These are phyloP conservation scores for Brachymystax lenok DNA, from an alignment of 2,797 vertebrate genomes.

Conservation along the genomic window DNA sequence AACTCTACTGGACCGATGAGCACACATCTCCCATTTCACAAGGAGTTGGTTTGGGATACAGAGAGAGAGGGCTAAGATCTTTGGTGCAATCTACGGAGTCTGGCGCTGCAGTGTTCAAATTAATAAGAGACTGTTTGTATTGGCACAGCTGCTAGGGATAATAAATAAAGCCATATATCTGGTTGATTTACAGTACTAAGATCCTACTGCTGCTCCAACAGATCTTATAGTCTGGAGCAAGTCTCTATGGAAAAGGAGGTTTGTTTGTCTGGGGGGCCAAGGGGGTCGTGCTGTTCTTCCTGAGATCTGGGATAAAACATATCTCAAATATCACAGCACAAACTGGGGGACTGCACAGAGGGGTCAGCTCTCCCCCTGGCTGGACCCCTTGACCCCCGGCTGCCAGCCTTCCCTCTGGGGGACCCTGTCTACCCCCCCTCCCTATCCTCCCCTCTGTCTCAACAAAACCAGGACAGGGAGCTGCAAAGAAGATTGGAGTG, in stretches of 20 bases:
- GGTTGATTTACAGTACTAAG: not conserved
- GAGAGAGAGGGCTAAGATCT: not conserved
- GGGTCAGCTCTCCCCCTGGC: not conserved
- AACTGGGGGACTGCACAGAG: not conserved
- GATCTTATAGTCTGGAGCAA: not conserved
- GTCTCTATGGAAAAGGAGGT: not conserved
- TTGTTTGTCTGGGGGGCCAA: not conserved
- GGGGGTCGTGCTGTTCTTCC: not conserved
- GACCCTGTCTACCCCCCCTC: not conserved
- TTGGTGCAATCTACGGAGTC: not conserved
- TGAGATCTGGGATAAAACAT: not conserved
- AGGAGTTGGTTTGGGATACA: not conserved
- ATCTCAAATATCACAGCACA: not conserved
- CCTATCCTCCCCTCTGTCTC: conserved; percentile 31
- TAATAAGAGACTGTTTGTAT: not conserved
- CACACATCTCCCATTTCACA: not conserved
- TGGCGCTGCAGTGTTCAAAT: not conserved
- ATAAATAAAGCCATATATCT: not conserved
- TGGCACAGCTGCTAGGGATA: not conserved
- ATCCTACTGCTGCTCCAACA: not conserved
- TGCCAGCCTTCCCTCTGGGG: not conserved
- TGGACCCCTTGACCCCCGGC: not conserved
- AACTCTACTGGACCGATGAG: conserved; percentile 41
- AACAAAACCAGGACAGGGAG: conserved; percentile 28
- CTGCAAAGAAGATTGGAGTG: not conserved